Evolutionary conservation across 1,140 invertebrate species (phyloP).

Genomic region (Habropoda laboriosa): DNA sequence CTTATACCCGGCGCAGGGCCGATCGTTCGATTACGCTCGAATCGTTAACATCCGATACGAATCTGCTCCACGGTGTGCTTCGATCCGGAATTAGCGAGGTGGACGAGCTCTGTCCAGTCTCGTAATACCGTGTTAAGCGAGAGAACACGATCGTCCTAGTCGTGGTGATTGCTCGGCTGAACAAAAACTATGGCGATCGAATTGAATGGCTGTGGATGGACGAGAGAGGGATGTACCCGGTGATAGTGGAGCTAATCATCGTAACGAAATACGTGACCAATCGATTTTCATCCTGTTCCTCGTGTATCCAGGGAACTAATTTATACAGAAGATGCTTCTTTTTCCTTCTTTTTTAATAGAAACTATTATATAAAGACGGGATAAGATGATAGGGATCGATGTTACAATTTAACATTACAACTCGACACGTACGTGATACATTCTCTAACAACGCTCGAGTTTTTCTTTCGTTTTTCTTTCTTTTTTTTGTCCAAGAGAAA

Average conservation of each 20-base stretch:
- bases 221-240: not conserved
- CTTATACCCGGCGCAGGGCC: too few relatives aligned
- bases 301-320: not conserved
- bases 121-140: constrained; percentile 14
- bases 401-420: too few relatives aligned
- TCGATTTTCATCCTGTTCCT: not conserved
- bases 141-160: not conserved
- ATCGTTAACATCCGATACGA: constrained; percentile 32
- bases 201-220: not conserved
- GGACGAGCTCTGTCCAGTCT: not conserved
- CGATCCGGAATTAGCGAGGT: constrained; percentile 20
- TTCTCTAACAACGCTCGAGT: too few relatives aligned
- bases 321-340: not conserved
- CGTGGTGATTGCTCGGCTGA: not conserved
- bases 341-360: too few relatives aligned
- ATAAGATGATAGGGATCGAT: too few relatives aligned
- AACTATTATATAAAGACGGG: too few relatives aligned
- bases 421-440: too few relatives aligned
- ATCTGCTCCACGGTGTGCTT: not conserved
- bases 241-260: not conserved
- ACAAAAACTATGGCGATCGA: constrained; percentile 19
- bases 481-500: too few relatives aligned
- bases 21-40: constrained; percentile 2
- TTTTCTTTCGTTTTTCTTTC: too few relatives aligned
- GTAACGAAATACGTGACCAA: not conserved